Conservation (phyloP, 2,113 vertebrate species). For the Cinclus mexicanus region DNA sequence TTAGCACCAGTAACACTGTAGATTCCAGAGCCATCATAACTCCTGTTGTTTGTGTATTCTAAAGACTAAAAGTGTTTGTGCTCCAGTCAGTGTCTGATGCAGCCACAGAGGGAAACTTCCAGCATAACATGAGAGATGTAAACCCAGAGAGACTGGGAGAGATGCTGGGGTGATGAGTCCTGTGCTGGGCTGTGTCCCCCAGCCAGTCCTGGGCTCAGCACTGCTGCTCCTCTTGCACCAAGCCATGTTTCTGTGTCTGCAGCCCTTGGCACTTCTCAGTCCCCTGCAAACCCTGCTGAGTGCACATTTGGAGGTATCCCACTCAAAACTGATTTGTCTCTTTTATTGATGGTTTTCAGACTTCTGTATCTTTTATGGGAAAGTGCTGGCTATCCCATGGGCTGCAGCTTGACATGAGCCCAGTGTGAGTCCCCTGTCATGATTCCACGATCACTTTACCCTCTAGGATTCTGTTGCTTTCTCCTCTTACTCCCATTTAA, state of each 20-base stretch:
- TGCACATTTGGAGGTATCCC: not conserved
- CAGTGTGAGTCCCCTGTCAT: not conserved
- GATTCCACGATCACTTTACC: not conserved
- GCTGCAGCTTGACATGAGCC: not conserved
- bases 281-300: not conserved
- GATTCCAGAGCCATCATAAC: not conserved
- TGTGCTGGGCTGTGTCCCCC: not conserved
- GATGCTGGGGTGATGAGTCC: not conserved
- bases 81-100: not conserved
- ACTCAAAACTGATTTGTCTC: not conserved
- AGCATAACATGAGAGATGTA: not conserved
- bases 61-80: not conserved
- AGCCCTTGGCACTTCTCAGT: not conserved
- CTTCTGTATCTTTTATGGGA: not conserved
- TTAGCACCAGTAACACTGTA: not conserved
- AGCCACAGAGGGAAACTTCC: not conserved
- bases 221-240: not conserved
- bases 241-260: rapidly evolving
- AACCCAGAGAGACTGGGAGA: not conserved
- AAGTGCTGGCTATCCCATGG: not conserved
- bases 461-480: not conserved
- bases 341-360: not conserved
- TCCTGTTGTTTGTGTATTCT: not conserved
- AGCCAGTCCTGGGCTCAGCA: not conserved
- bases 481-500: not conserved